Evolutionary conservation across 1,140 invertebrate species (phyloP).

Genomic region (Nephila pilipes): DNA sequence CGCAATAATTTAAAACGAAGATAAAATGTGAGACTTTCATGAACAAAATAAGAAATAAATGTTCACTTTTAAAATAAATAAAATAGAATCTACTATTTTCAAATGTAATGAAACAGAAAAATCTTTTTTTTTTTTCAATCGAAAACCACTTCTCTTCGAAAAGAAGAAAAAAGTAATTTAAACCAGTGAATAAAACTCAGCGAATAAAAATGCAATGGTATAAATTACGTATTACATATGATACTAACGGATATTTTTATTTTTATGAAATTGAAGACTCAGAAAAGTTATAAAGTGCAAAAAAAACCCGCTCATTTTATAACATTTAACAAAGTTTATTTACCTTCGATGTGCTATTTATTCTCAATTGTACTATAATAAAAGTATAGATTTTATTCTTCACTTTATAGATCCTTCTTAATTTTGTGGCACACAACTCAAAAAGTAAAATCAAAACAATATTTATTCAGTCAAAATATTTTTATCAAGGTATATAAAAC

Average conservation of each 20-base stretch:
- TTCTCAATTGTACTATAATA: not conserved
- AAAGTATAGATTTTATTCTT: no score
- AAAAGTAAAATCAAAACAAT: no score
- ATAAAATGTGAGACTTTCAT: not conserved
- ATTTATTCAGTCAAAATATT: no score
- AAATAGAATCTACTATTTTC: not conserved
- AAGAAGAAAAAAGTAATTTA: not conserved
- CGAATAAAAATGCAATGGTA: not conserved
- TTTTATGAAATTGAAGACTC: not conserved
- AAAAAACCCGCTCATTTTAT: no score
- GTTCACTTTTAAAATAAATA: not conserved
- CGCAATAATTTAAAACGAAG: not conserved
- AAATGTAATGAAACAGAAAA: not conserved
- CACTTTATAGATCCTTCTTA: no score
- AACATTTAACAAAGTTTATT: slow-evolving; percentile 5
- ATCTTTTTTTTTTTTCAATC: not conserved
- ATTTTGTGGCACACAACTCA: no score
- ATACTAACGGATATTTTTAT: not conserved
- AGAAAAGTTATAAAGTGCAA: not conserved
- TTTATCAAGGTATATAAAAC: no score
- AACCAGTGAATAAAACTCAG: not conserved
- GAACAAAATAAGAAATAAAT: not conserved
- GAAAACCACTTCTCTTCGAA: not conserved
- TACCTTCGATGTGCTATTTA: not conserved
- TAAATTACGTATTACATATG: not conserved